Base-by-base conservation (phyloP, 2,888 invertebrate species). In the Galeopsomyia nigrocyanea region DNA sequence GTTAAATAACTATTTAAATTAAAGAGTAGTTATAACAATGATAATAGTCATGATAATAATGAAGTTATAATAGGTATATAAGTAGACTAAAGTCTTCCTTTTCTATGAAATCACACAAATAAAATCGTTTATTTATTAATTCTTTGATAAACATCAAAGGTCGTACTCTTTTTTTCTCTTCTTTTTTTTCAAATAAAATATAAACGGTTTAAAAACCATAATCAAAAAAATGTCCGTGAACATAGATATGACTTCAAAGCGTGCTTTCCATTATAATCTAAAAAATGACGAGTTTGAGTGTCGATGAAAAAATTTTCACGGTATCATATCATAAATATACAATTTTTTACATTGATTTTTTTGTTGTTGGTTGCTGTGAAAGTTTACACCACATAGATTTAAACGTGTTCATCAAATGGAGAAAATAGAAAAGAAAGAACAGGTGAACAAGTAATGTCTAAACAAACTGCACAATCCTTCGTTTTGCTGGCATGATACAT, bases 241-340 rank as follows among this genome's bases (percentile, higher is more conserved):
- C 82, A 81, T 78, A 80, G 77, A 78, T 78, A 77, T 77, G 79
- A 78, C 77, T 73, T 80, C 79, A 77, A 78, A 79, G 78, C 78
- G 77, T 76, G 78, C 72, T 62, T 78, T 75, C 46, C 75, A 39
- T 39, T 39, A 39, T 10, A 39, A 7, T 39, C 39, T 39, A 5
- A 39, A 39, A 26, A 39, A 39, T 39, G 39, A 39, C 39, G 39
- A 39, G 2, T 39, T 69, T 57, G 22, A 66, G 58, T 76, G 39
- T 68, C 67, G 66, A 58, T 67, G 71, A n/a, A n/a, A n/a, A n/a
- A n/a, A n/a, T n/a, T n/a, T n/a, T n/a, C n/a, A n/a, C n/a, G n/a
- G n/a, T n/a, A n/a, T n/a, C n/a, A n/a, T n/a, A n/a, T n/a, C n/a
- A n/a, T n/a, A n/a, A 10, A 74, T 68, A 58, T 47, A 56, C 75